Base-by-base conservation (phyloP, 1,140 invertebrate species). In the Drosophila ercepeae region DNA sequence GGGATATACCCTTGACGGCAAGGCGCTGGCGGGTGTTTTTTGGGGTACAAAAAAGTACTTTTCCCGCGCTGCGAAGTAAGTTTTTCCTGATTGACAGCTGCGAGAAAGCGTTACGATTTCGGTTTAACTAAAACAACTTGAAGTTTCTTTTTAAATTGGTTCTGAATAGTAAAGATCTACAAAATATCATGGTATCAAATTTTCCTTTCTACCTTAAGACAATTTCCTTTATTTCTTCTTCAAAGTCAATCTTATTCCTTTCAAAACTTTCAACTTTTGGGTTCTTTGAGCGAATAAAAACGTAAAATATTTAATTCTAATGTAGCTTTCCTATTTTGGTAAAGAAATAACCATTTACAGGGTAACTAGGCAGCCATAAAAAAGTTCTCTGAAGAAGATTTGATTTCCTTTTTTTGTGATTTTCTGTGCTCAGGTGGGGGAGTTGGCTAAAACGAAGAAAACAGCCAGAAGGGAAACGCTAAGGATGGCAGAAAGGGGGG, bases 401-500 rank as follows among this genome's bases (percentile, higher is more conserved):
- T 53, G 36, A 23, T 44, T 23, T 45, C 13, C 16, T 13, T 54
- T 45, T 45, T 45, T 14, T 19, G 3, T 59, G 6, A 13, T 34
- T 53, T 53, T 54, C 23, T 21, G 51, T 11, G 1, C 44, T 34
- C 41, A 81, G 52, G 32, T 44, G 46, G 18, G 18, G n/a, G 36
- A 13, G 39, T 42, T 42, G 16, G 39, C 14, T 42, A 8, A 11
- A 42, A 16, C 1, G n/a, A 5, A 3, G 5, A 39, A 39, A 14
- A 42, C 9, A 16, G 16, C 36, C 14, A 42, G 16, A 39, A 23
- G 8, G 19, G 13, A 11, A 49, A 21, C 39, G 46, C n/a, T n/a
- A 52, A 29, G 23, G 36, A 39, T 8, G 21, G 29, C 18, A n/a
- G n/a, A n/a, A n/a, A 39, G 3, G 19, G 46, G n/a, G 51, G 23